A percentile compares a stretch with the other conserved stretches of the same genome.
Conservation (phyloP, 2,888 invertebrate genomes). For the Allygus modestus region DNA sequence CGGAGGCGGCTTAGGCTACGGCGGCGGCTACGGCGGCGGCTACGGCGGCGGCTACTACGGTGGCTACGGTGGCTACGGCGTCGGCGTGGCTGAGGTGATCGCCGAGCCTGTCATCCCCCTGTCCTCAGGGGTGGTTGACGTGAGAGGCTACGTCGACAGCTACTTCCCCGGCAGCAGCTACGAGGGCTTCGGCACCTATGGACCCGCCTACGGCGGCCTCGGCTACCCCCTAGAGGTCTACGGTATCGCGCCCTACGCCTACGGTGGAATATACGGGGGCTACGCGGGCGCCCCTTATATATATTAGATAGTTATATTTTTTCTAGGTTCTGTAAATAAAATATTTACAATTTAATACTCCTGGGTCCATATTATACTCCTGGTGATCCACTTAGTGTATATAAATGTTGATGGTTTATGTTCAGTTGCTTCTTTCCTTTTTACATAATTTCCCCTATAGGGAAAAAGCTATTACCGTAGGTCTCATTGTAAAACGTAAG, state of each 20-base stretch:
- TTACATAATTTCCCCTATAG: too few relatives aligned
- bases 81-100: slow-evolving; percentile 15
- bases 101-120: slow-evolving; percentile 49
- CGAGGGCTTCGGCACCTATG: slow-evolving; percentile 41
- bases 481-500: too few relatives aligned
- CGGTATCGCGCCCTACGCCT: not conserved
- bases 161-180: slow-evolving; percentile 53
- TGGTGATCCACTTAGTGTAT: too few relatives aligned
- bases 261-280: not conserved
- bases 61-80: slow-evolving; percentile 13
- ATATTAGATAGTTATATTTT: not conserved
- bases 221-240: slow-evolving; percentile 44
- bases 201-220: slow-evolving; percentile 45
- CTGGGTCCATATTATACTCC: too few relatives aligned
- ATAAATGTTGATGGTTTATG: too few relatives aligned
- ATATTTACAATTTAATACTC: not conserved
- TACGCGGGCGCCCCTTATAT: not conserved
- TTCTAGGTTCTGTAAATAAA: slow-evolving; percentile 29
- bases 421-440: too few relatives aligned
- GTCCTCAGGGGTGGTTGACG: slow-evolving; percentile 17
- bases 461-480: too few relatives aligned
- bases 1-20: not conserved
- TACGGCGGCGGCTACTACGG: not conserved
- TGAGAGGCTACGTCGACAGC: slow-evolving; percentile 39
- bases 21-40: not conserved